Evolutionary conservation across 2,888 invertebrate genomes (phyloP), one percentile per base, ranked within the genome.

Genomic region (Oasisia sp.): DNA sequence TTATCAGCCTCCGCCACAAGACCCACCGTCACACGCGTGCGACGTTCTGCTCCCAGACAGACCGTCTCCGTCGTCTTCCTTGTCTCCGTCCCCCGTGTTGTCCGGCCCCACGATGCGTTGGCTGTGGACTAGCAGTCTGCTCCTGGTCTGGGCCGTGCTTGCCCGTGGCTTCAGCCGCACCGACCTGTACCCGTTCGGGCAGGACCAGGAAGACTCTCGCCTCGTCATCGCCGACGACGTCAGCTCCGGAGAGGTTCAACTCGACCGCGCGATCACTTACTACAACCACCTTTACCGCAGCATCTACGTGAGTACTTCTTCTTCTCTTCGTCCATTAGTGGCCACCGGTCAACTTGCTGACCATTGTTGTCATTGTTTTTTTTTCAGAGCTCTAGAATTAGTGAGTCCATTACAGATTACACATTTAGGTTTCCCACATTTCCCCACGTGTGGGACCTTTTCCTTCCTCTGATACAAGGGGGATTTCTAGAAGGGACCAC

Each of bases 221-320:
- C 96, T 98, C 92, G 94, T 95, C 11, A 95, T 96, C 1, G 97
- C 97, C 0, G 97, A 97, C 94, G 98, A 98, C 94, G 96, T 97
- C 32, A 97, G 97, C n/a, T 97, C 98, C 19, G 97, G 97, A 0
- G 98, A 98, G 95, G 96, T 97, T 9, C 95, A 95, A 4, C 97
- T 98, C 1, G 97, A 97, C 95, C 97, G 97, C 89, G 98, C 98
- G 1, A 97, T 99, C 92, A 97, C 97, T 91, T 98, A 98, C 97
- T 99, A 97, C 96, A 98, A 98, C 94, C 97, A 97, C 94, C 97
- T 97, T 93, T 98, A 98, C 96, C 97, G 97, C 92, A 97, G 97
- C 74, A 97, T 99, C 95, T 98, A 97, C 96, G 99, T 99, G 97
- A 98, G 98, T 98, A 94, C 90, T 50, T 50, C 50, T 38, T 38